Percentiles rank a stretch among this genome's conserved stretches.
phyloP scores from a whole-genome alignment of 1,140 invertebrate genomes.

The Tetramorium alpestre region DNA sequence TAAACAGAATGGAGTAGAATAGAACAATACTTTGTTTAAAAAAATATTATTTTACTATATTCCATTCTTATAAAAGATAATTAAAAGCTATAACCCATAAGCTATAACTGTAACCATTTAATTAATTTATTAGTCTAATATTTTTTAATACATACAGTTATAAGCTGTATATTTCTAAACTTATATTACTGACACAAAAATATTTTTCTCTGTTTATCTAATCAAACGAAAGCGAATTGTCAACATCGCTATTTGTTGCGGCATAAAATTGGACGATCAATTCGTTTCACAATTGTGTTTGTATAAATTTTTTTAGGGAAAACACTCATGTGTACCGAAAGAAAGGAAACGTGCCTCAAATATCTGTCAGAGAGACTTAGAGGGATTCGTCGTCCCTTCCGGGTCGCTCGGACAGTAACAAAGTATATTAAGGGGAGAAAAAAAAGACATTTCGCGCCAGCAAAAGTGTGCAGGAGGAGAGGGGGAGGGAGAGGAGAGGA shows the following conservation, averaged over 20 bases:
- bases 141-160: background rate
- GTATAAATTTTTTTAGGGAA: background rate
- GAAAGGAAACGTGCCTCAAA: background rate
- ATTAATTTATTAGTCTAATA: background rate
- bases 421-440: background rate
- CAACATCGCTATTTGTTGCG: background rate
- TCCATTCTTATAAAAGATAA: background rate
- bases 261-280: slow-evolving; percentile 7
- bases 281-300: background rate
- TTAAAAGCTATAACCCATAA: background rate
- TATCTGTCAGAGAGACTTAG: background rate
- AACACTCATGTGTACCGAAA: background rate
- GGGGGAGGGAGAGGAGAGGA: background rate
- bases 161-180: background rate
- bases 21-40: background rate
- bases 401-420: background rate
- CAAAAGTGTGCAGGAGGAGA: background rate
- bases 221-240: background rate
- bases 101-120: too few relatives aligned
- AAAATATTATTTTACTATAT: background rate
- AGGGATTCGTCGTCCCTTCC: background rate
- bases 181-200: too few relatives aligned
- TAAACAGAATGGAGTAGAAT: background rate
- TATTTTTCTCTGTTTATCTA: background rate
- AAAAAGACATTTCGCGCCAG: background rate